Conservation (phyloP, 2,113 vertebrate genomes). For the Columba livia region DNA sequence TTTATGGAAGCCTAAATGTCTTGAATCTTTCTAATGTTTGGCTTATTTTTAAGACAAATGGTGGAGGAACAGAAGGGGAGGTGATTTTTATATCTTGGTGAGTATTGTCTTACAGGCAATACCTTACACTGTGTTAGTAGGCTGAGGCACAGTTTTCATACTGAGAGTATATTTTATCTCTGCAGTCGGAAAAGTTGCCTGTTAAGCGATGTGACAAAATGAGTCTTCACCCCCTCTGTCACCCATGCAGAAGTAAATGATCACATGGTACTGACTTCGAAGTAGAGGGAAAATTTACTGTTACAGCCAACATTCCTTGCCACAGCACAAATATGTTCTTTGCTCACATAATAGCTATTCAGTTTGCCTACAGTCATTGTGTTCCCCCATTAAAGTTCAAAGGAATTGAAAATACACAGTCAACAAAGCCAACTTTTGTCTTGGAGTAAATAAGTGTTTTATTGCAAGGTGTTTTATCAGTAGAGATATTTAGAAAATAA, state of each 20-base stretch:
- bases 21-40: neutral
- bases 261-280: neutral
- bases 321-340: conserved; percentile 48
- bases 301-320: conserved; percentile 50
- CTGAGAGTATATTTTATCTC: neutral
- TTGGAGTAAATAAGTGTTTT: neutral
- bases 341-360: conserved; percentile 50
- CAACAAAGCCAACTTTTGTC: neutral
- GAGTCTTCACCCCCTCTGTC: neutral
- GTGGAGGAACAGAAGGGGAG: neutral
- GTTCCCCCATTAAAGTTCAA: conserved; percentile 33
- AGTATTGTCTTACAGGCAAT: neutral
- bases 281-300: conserved; percentile 5
- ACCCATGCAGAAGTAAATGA: conserved; percentile 36
- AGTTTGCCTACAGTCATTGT: conserved; percentile 39
- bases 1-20: neutral
- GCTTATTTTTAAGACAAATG: neutral
- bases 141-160: neutral
- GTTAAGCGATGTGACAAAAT: neutral
- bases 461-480: conserved; percentile 9
- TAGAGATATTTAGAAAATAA: neutral
- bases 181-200: neutral
- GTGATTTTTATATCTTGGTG: neutral
- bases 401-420: conserved; percentile 29
- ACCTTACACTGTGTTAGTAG: neutral